Evolutionary conservation across 1,140 invertebrate genomes (phyloP).

Genomic region (Cydia amplana): DNA sequence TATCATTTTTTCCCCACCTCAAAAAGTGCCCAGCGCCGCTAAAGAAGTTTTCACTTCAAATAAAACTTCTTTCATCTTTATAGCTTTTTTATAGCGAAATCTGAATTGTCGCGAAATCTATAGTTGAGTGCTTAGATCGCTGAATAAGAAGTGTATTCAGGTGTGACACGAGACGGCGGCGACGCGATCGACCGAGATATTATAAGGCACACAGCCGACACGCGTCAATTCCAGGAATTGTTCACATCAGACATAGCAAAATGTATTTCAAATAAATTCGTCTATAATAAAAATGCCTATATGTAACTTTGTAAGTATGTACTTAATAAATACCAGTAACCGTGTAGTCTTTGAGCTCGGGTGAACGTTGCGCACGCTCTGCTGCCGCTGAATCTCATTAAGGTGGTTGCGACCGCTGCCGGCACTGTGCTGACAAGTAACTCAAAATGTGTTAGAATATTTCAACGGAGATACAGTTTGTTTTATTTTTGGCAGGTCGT

Average conservation of each 20-base stretch:
- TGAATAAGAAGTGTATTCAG: slow-evolving; percentile 4
- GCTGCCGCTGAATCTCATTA: slow-evolving; percentile 13
- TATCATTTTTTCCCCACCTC: too few relatives aligned
- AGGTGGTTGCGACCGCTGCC: not conserved
- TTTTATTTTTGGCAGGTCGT: not conserved
- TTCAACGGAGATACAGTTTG: not conserved
- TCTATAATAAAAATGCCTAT: too few relatives aligned
- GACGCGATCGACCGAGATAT: not conserved
- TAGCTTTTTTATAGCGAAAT: not conserved
- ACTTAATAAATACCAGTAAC: not conserved
- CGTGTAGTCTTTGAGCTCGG: not conserved
- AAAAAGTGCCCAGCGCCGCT: too few relatives aligned
- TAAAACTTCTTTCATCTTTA: too few relatives aligned
- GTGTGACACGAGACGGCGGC: slow-evolving; percentile 6
- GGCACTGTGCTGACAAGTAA: not conserved
- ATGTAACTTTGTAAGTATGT: not conserved
- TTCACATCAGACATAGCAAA: not conserved
- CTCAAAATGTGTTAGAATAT: slow-evolving; percentile 7
- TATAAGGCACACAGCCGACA: not conserved
- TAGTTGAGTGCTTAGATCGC: not conserved
- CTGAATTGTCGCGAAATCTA: too few relatives aligned
- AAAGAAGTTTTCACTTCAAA: too few relatives aligned
- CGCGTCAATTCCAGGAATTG: not conserved
- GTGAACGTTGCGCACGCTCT: not conserved
- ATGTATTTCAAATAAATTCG: too few relatives aligned